A percentile compares a stretch with the other conserved stretches of the same genome.
Evolutionary conservation across 2,888 invertebrate genomes (phyloP).

Genomic region (Loripinus fragilis): DNA sequence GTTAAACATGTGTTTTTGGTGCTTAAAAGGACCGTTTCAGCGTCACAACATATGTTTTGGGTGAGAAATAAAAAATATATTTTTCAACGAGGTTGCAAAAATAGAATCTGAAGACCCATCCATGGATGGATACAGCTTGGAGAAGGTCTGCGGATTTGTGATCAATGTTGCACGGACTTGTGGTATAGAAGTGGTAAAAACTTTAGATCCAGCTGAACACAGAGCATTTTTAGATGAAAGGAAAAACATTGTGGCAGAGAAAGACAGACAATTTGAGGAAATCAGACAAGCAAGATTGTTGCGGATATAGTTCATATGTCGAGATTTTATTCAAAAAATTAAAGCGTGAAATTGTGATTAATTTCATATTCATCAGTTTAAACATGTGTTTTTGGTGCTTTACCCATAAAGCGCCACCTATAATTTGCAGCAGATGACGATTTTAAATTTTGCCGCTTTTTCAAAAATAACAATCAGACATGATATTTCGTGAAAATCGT

Average conservation of each 20-base stretch:
- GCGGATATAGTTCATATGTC: conserved; percentile 85
- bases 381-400: too few relatives aligned
- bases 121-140: conserved; percentile 71
- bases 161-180: conserved; percentile 91
- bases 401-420: too few relatives aligned
- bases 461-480: too few relatives aligned
- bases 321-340: too few relatives aligned
- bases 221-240: conserved; percentile 90
- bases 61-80: conserved; percentile 96
- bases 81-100: conserved; percentile 98
- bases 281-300: conserved; percentile 95
- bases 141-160: conserved; percentile 89
- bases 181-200: conserved; percentile 93
- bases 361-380: too few relatives aligned
- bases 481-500: too few relatives aligned
- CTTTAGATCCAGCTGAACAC: conserved; percentile 92
- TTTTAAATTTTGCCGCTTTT: too few relatives aligned
- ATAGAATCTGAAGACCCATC: conserved; percentile 95
- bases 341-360: too few relatives aligned
- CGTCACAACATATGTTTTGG: too few relatives aligned
- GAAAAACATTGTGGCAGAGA: conserved; percentile 88
- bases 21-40: too few relatives aligned
- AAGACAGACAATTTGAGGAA: conserved; percentile 91
- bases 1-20: too few relatives aligned
- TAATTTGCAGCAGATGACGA: too few relatives aligned